Evolutionary conservation across 2,888 invertebrate genomes (phyloP), one percentile per base, ranked within the genome.

Genomic region (Ochropleura plecta): DNA sequence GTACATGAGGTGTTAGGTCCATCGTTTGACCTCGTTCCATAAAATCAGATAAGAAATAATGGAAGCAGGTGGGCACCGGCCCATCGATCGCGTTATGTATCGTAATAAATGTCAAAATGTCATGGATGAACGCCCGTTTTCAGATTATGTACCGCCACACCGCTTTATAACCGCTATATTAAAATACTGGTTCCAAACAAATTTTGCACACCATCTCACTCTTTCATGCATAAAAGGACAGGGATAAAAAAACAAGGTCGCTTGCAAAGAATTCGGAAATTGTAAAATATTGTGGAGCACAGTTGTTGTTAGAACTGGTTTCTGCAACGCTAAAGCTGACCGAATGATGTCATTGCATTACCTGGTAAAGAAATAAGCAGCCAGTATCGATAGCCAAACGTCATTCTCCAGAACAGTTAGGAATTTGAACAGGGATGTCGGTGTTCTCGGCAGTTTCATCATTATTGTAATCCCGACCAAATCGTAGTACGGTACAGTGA

Each of bases 401-500:
- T 99, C 98, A 88, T 98, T 98, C 94, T 99, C 99, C 88, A 99
- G 95, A 44, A 99, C 99, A 4, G 99, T 99, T 85, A 99, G 97
- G 94, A 99, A 99, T 96, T 99, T 99, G 94, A 99, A 99, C 48
- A 99, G 97, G 0, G 99, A 99, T 9, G 99, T 99, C 46, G 98
- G 98, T 0, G 98, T 98, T 87, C 98, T 98, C 0, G 99, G 98
- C 85, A 98, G 97, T 91, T 98, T 98, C 99, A 99, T 99, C 92
- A 99, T 97, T 84, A 99, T 99, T 0, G 99, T 99, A 70, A 99
- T 98, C 0, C 99, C 99, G 0, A 99, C 99, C 84, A 99, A 97
- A 95, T 99, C 99, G 94, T 99, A 99, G 93, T 99, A 99, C 0
- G 99, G 99, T 0, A 99, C 99, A 0, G 99, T 99, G 92, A 99